Conservation (phyloP, 2,113 vertebrate species). For the Peromyscus maniculatus region DNA sequence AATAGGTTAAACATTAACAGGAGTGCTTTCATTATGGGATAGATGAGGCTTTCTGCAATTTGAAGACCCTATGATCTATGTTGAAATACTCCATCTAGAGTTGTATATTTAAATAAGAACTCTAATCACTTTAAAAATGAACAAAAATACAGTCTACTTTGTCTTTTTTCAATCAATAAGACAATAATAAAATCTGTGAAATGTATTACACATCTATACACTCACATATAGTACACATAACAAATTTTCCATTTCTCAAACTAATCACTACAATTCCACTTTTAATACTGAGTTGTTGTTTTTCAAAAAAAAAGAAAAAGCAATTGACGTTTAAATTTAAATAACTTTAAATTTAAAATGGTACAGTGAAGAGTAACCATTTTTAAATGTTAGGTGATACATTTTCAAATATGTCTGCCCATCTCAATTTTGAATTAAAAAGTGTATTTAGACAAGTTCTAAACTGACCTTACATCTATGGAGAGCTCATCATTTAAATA, state of each 20-base stretch:
- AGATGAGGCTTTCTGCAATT: slow-evolving; percentile 17
- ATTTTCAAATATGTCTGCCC: slow-evolving; percentile 39
- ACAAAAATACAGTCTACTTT: background rate
- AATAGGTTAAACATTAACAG: slow-evolving; percentile 13
- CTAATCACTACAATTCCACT: background rate
- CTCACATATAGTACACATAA: background rate
- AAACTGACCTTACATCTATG: slow-evolving; percentile 6
- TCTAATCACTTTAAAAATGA: background rate
- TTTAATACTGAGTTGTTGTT: background rate
- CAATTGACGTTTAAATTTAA: background rate
- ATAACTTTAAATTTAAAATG: background rate
- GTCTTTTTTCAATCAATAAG: slow-evolving; percentile 41
- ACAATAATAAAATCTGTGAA: background rate
- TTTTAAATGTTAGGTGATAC: slow-evolving; percentile 24
- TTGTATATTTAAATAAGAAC: slow-evolving; percentile 36
- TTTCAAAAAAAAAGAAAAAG: background rate
- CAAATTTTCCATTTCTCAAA: background rate
- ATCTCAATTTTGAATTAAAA: slow-evolving; percentile 56
- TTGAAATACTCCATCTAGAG: background rate
- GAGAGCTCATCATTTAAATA: slow-evolving; percentile 32
- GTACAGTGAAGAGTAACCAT: background rate
- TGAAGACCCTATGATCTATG: slow-evolving; percentile 16
- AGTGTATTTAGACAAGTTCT: slow-evolving; percentile 18
- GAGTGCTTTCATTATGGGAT: background rate
- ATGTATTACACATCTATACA: background rate